Base-by-base conservation (phyloP, 1,140 invertebrate genomes). In the Leptinotarsa defecta region DNA sequence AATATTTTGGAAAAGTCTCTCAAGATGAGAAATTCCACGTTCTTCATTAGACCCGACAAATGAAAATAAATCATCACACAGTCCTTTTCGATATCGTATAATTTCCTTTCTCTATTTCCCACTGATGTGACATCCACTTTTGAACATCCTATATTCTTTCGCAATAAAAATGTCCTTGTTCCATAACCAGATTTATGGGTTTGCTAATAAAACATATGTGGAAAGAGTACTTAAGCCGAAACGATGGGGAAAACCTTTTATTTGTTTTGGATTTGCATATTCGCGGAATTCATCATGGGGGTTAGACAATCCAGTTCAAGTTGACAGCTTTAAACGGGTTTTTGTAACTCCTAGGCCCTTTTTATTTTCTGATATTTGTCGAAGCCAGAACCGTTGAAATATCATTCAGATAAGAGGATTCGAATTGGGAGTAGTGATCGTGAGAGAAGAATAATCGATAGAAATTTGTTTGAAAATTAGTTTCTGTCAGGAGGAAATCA, bases 261-360 rank as follows among this genome's bases (percentile, higher is more conserved):
- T 68, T 68, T 68, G 67, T 43, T 68, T 68, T 68, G 34, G 67
- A 68, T 48, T 68, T 68, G 43, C 67, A 68, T 68, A 48, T 48
- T 68, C n/a, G 34, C 34, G 5, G 19, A 48, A 68, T 43, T 68
- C 34, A 48, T 68, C 67, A 68, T 43, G 24, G 15, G 64, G 43
- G 24, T 65, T 24, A 48, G 43, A 68, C 24, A 68, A 43, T n/a
- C 15, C n/a, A 27, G 34, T 20, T 68, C 34, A 19, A 68, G n/a
- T 34, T 68, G 52, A 57, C 52, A 57, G 52, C 52, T 57, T 57
- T 57, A 17, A 57, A 57, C 52, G 52, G 13, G 52, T 57, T 57
- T 57, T 19, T 43, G n/a, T 57, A 57, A 19, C n/a, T 17, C 52
- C 15, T 57, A 19, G 52, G 52, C 52, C 17, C 34, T 11, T 57